phyloP scores from a whole-genome alignment of 2,797 vertebrate genomes.

The Sus cebifrons region DNA sequence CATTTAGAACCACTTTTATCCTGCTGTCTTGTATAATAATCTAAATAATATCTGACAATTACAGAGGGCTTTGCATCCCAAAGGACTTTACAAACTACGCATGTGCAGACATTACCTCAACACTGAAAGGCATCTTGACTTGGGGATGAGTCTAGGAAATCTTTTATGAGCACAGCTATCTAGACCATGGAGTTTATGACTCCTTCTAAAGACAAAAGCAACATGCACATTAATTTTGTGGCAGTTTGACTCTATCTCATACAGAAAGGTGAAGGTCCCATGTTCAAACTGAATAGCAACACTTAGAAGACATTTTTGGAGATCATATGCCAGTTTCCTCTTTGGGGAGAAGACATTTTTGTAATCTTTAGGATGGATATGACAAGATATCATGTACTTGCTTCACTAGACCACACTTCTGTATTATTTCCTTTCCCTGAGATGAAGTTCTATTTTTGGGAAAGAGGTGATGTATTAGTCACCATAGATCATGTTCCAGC shows the following conservation, averaged over 20 bases:
- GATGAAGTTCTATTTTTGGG: background rate
- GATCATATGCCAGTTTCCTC: background rate
- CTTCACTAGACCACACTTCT: background rate
- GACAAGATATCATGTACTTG: background rate
- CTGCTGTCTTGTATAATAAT: conserved; percentile 46
- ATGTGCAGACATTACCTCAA: conserved; percentile 24
- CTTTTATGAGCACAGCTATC: background rate
- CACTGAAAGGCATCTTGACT: conserved; percentile 4
- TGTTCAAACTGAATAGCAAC: background rate
- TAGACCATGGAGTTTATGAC: background rate
- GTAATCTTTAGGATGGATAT: background rate
- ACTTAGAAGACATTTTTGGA: conserved; percentile 38
- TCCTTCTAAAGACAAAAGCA: conserved; percentile 20
- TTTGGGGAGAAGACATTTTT: conserved; percentile 12
- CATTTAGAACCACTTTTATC: conserved; percentile 64
- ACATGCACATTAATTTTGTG: background rate
- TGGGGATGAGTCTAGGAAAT: background rate
- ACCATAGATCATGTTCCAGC: background rate
- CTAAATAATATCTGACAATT: conserved; percentile 50
- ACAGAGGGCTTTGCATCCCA: background rate
- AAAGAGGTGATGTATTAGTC: background rate
- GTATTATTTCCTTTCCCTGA: background rate
- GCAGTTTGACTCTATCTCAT: background rate
- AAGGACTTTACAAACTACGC: conserved; percentile 7
- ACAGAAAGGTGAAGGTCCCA: background rate